Evolutionary conservation across 2,113 vertebrate species (phyloP), one percentile per base, ranked within the genome.

Genomic region (Motacilla tschutschensis): DNA sequence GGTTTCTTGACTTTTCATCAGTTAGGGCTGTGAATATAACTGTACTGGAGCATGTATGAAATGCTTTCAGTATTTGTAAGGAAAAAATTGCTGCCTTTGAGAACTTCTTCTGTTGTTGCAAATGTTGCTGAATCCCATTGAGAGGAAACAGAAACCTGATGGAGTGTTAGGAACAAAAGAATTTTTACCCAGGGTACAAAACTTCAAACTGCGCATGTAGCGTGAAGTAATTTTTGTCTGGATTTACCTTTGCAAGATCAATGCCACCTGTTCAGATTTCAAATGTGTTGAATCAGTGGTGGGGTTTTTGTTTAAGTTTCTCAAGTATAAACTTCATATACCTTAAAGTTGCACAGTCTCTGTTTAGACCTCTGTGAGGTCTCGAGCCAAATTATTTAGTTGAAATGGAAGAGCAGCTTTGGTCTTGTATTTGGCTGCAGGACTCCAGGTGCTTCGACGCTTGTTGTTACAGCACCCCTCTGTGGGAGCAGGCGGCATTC

Each of bases 401-500:
- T 63, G 78, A 55, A 57, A 12, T 12, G 31, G 25, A 87, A 66
- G 58, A 60, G 57, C 26, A 64, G 18, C 28, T 63, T 74, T 66
- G 24, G 14, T 46, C n/a, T 83, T 43, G 29, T 62, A 4, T 85
- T 83, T 62, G 54, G 26, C 14, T 35, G 10, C 47, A 29, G 47
- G n/a, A 31, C 6, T 36, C 44, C 3, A 17, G 36, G 50, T 21
- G 46, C 50, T 72, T 28, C 1, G n/a, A 21, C 1, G 2, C 8
- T 50, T 88, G 59, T 72, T 91, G 57, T 81, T 92, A 14, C 1
- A 88, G 92, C 88, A 74, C 87, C 81, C 60, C 89, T 83, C 28
- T 67, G 76, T 91, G 93, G 87, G 53, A 90, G 54, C 54, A 40
- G 17, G 44, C 40, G 54, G 64, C 40, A 36, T 65, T 88, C 24